A percentile compares a stretch with the other conserved stretches of the same genome.
phyloP scores from a whole-genome alignment of 1,140 invertebrate species.

The Micrasema minimum region DNA sequence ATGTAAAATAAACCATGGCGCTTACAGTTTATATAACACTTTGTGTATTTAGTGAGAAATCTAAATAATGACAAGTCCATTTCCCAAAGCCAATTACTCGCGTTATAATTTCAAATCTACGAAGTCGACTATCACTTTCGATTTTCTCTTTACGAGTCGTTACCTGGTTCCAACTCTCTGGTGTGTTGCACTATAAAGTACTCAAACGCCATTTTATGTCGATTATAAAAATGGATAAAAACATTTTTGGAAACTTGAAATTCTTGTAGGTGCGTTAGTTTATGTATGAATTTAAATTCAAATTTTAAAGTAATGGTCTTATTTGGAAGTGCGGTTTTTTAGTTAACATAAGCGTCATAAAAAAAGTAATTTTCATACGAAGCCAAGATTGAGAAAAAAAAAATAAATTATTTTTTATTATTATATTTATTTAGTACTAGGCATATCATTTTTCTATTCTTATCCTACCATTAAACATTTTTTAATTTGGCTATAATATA shows the following conservation, averaged over 20 bases:
- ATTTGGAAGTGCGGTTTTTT: not conserved
- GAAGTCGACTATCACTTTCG: constrained; percentile 24
- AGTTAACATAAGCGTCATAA: too few species aligned
- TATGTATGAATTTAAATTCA: not conserved
- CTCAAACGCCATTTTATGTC: not conserved
- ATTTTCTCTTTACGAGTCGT: constrained; percentile 34
- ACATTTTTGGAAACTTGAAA: not conserved
- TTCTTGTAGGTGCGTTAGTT: not conserved
- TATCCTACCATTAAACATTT: too few species aligned
- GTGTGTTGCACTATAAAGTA: not conserved
- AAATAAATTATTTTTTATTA: too few species aligned
- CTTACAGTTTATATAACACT: too few species aligned
- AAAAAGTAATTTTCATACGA: too few species aligned
- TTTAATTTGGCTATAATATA: too few species aligned
- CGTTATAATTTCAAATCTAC: constrained; percentile 13
- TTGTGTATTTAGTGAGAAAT: too few species aligned
- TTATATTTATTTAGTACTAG: too few species aligned
- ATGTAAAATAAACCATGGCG: too few species aligned
- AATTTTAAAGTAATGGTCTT: not conserved
- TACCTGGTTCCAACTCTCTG: not conserved
- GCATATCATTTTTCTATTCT: too few species aligned
- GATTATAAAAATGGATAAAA: not conserved
- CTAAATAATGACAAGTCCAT: not conserved
- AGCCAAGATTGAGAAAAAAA: too few species aligned
- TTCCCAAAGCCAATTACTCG: not conserved